These are phyloP conservation scores for Octonoba sinensis DNA, from an alignment of 2,888 invertebrate genomes.

Conservation along the genomic window DNA sequence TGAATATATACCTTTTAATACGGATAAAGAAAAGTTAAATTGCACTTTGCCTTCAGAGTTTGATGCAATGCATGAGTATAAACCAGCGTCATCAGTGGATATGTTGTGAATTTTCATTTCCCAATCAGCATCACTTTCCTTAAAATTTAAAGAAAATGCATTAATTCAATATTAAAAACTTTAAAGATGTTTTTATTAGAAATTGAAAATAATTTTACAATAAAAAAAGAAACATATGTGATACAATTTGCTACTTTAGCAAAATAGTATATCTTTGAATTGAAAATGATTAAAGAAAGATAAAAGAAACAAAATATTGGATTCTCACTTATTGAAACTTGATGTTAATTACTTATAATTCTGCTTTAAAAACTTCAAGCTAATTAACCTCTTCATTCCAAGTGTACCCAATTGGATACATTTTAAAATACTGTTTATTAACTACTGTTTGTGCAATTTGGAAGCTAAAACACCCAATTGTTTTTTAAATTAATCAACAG, in stretches of 20 bases:
- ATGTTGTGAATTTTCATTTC: conserved; percentile 1
- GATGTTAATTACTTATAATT: too few relatives aligned
- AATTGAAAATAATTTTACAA: too few relatives aligned
- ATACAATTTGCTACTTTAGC: background rate
- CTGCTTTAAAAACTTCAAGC: too few relatives aligned
- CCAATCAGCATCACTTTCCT: background rate
- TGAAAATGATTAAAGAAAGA: background rate
- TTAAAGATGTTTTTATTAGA: too few relatives aligned
- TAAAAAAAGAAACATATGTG: too few relatives aligned
- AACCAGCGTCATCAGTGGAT: conserved; percentile 6
- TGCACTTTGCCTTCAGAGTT: background rate
- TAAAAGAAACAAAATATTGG: background rate
- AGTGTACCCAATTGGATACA: too few relatives aligned
- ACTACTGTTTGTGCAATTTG: too few relatives aligned
- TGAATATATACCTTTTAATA: conserved; percentile 9
- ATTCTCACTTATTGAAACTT: too few relatives aligned
- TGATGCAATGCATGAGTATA: conserved; percentile 15
- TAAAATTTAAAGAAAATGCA: background rate
- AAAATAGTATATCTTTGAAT: background rate
- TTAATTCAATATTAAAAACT: background rate
- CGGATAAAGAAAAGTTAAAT: conserved; percentile 1
- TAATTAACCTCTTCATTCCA: too few relatives aligned
- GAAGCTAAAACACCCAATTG: too few relatives aligned
- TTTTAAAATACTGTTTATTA: too few relatives aligned
- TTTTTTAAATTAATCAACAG: too few relatives aligned